These are phyloP conservation scores for Hypomesus transpacificus DNA, from an alignment of 2,113 vertebrate species.

Conservation along the genomic window DNA sequence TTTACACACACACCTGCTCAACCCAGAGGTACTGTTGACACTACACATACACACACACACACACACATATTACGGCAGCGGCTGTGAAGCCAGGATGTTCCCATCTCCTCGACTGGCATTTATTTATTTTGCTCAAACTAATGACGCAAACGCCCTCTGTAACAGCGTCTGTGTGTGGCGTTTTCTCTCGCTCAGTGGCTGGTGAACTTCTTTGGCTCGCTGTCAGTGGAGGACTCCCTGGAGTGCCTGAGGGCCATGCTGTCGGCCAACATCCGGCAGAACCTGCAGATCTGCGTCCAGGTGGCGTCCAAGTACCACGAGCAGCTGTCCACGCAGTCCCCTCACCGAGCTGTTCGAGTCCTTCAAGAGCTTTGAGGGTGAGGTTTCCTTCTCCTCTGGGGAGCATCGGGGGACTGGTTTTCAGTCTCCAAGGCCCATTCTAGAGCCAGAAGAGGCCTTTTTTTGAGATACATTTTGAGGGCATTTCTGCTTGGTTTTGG, in stretches of 20 bases:
- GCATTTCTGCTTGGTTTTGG: not conserved
- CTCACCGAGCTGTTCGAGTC: conserved; percentile 98
- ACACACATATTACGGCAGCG: no score
- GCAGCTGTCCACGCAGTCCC: conserved; percentile 91
- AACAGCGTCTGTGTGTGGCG: conserved; percentile 5
- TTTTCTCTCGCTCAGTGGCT: conserved; percentile 80
- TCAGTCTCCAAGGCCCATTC: not conserved
- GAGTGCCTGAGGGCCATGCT: conserved; percentile 97
- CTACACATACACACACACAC: no score
- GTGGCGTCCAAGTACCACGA: conserved; percentile 98
- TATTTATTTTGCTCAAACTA: no score
- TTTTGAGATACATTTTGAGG: not conserved
- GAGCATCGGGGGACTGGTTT: not conserved
- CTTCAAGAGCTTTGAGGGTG: conserved; percentile 99
- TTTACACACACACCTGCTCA: no score
- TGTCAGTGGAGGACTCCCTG: conserved; percentile 96
- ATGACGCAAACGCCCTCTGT: no score
- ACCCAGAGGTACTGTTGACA: no score
- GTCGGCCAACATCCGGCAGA: conserved; percentile 97
- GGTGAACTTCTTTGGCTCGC: conserved; percentile 97
- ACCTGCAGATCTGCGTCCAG: conserved; percentile 98
- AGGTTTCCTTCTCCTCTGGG: conserved; percentile 4
- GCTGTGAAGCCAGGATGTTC: no score
- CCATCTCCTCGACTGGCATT: no score
- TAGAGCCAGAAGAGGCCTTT: no score